Base-by-base conservation (phyloP, 2,113 vertebrate species). In the Salminus brasiliensis region DNA sequence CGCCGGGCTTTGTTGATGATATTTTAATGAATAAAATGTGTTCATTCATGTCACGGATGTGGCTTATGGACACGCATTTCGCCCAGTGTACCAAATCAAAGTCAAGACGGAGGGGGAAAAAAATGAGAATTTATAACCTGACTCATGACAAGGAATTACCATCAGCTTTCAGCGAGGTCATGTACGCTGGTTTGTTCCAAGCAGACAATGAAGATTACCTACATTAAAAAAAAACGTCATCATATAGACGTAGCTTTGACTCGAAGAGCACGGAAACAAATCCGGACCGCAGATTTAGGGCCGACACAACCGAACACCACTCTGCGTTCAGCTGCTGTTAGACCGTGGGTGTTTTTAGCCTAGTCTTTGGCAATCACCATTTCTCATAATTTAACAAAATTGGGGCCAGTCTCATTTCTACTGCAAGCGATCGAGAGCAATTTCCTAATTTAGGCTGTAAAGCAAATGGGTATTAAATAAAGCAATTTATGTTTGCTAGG, bases 381-480 rank as follows among this genome's bases (percentile, higher is more conserved):
- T 71, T 72, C 59, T 62, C 65, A 78, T 74, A 75, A 71, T 72
- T 67, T 34, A 67, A 71, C 65, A 66, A 66, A 84, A 77, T 53
- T 39, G 30, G 60, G 49, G 27, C 65, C 39, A 59, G 63, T 59
- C 66, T 83, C 57, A 71, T 72, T 85, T 62, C 67, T 70, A 60
- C 66, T 69, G 72, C 47, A 69, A 74, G 81, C 47, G 18, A 76
- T 63, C 47, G 29, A 82, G 68, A 43, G 74, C 72, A 77, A 83
- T 83, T 84, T 86, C 76, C 84, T 83, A 53, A 82, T 80, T 81
- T 83, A 67, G 60, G 53, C 32, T 47, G 59, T 87, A 79, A 77
- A 84, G 85, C 82, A 84, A 88, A 88, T 88, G 86, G 86, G 86
- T 89, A 92, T 92, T 91, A 90, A 92, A 91, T 90, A 90, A 90